phyloP scores from a whole-genome alignment of 2,888 invertebrate species.

The Pammene fasciana region DNA sequence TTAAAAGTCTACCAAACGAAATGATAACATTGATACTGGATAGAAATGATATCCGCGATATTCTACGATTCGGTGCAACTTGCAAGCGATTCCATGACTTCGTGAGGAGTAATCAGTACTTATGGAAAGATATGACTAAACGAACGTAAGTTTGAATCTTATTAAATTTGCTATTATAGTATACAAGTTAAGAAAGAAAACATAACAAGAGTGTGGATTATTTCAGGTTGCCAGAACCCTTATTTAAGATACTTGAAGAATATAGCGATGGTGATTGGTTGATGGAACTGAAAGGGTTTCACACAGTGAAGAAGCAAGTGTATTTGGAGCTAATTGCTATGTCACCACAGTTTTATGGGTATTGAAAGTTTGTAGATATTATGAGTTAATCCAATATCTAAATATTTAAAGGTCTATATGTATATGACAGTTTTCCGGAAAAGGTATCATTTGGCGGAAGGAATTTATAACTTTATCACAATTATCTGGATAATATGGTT shows the following conservation, averaged over 20 bases:
- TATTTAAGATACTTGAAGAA: constrained; percentile 49
- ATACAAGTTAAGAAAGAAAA: constrained; percentile 2
- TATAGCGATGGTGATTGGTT: constrained; percentile 54
- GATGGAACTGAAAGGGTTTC: constrained; percentile 52
- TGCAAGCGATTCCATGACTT: constrained; percentile 78
- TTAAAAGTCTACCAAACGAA: constrained; percentile 60
- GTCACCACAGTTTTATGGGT: constrained; percentile 62
- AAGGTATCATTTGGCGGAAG: too few relatives aligned
- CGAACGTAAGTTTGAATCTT: constrained; percentile 56
- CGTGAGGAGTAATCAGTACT: constrained; percentile 63
- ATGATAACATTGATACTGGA: constrained; percentile 57
- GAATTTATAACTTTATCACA: too few relatives aligned
- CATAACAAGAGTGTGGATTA: constrained; percentile 21
- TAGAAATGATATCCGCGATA: constrained; percentile 62
- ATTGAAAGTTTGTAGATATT: constrained; percentile 34
- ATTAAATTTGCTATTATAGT: too few relatives aligned
- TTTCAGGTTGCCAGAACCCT: constrained; percentile 49
- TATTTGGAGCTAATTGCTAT: constrained; percentile 50
- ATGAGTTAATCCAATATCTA: background rate
- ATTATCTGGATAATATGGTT: too few relatives aligned
- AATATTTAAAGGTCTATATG: background rate
- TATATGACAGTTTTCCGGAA: too few relatives aligned
- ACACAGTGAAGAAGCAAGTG: constrained; percentile 48
- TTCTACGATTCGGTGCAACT: constrained; percentile 78
- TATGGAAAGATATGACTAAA: constrained; percentile 62